Base-by-base conservation (phyloP, 2,888 invertebrate species). In the Unio pictorum region DNA sequence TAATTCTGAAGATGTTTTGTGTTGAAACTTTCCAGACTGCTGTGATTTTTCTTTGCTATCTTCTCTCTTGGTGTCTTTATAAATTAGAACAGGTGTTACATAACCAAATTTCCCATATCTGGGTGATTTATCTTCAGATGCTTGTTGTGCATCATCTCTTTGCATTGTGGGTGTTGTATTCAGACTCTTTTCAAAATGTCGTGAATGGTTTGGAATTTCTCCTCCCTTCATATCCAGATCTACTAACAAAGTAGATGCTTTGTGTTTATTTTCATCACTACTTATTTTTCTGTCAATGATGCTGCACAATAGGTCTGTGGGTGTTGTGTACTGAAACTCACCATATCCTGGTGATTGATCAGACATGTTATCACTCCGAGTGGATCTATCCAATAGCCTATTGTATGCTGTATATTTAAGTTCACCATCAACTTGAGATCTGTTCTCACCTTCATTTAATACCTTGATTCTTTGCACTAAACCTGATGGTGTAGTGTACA, bases 61-160 rank as follows among this genome's bases (percentile, higher is more conserved):
- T 61, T 76, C 63, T 63, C 70, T 69, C 57, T 68, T 62, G 61
- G 69, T 55, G 18, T 63, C 59, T 61, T 65, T 70, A 54, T 62
- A 30, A 54, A 74, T 28, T 58, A 72, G 59, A 61, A 67, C 63
- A n/a, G 75, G 73, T 63, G 71, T 71, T 54, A 66, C 71, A 55
- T 68, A 68, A 58, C 61, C 67, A 20, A 70, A 65, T 45, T 58
- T 57, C 18, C 63, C 55, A 54, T 20, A 54, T 23, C 67, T 54
- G 20, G 60, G 30, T 18, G 26, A 56, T 3, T 17, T 64, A 1
- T 64, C 45, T 15, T 45, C 45, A 45, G 15, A 45, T 45, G 15
- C 45, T 11, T 45, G 15, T 45, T 15, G 8, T 11, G 45, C 45
- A 45, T 45, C 3, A 45, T 45, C 45, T 45, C 45, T 45, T 11